These are phyloP conservation scores for Spinibarbus caldwelli DNA, from an alignment of 2,797 vertebrate species.

Conservation along the genomic window DNA sequence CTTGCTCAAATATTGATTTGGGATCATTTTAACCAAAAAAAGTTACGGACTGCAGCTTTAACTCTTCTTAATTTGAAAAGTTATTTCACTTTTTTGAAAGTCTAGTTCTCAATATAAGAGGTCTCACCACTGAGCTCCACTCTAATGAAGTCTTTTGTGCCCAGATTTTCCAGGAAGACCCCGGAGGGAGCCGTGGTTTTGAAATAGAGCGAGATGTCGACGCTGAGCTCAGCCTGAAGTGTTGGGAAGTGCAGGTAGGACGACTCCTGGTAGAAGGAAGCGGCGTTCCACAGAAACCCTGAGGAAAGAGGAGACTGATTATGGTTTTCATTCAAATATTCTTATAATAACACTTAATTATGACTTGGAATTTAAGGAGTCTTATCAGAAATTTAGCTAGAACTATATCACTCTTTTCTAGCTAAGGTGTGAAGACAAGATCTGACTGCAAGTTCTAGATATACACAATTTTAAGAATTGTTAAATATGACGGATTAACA, in stretches of 20 bases:
- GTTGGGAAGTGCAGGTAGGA: conserved; percentile 91
- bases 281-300: conserved; percentile 87
- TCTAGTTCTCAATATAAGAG: neutral
- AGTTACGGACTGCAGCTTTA: no score
- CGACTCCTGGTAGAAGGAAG: conserved; percentile 80
- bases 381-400: neutral
- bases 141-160: conserved; percentile 88
- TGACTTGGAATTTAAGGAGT: neutral
- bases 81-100: neutral
- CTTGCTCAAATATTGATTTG: no score
- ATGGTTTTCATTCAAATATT: neutral
- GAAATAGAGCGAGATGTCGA: conserved; percentile 91
- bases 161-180: conserved; percentile 91
- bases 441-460: neutral
- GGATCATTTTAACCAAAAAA: no score
- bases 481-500: neutral
- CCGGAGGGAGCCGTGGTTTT: conserved; percentile 85
- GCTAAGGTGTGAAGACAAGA: neutral
- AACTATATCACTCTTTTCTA: neutral
- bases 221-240: conserved; percentile 87
- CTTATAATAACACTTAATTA: neutral
- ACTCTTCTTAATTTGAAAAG: neutral
- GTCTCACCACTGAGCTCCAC: conserved; percentile 89
- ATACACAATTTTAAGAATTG: neutral
- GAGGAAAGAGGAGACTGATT: conserved; percentile 26